These are phyloP conservation scores for Hydrolagus colliei DNA, from an alignment of 2,797 vertebrate species.

Conservation along the genomic window DNA sequence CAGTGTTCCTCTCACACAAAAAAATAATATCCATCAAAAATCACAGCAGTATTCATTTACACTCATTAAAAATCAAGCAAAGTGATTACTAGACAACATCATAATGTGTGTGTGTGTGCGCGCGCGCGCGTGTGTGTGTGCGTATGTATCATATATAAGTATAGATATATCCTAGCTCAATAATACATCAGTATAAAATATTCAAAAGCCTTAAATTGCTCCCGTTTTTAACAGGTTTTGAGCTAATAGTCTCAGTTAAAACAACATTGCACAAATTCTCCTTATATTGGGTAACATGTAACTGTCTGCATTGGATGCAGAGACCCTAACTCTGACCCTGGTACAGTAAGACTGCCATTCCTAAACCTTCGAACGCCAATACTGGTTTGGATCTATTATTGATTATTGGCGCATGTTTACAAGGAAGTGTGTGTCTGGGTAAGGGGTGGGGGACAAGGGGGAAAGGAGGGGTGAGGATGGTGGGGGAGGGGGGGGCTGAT, in stretches of 20 bases:
- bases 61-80: conserved; percentile 64
- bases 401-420: background rate
- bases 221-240: conserved; percentile 13
- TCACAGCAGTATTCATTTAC: conserved; percentile 83
- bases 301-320: background rate
- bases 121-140: conserved; percentile 60
- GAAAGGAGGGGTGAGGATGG: no score
- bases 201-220: conserved; percentile 43
- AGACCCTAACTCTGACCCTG: background rate
- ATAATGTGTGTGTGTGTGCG: conserved; percentile 63
- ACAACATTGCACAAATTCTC: conserved; percentile 28
- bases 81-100: conserved; percentile 81
- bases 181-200: conserved; percentile 48
- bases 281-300: conserved; percentile 2
- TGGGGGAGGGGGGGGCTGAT: no score
- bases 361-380: background rate
- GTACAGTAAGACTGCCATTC: conserved; percentile 1
- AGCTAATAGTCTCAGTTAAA: conserved; percentile 1
- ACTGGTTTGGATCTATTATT: background rate
- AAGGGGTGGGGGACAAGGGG: no score
- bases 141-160: conserved; percentile 55
- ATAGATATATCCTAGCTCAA: conserved; percentile 55
- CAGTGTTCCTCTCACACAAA: conserved; percentile 89
- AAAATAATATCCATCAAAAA: conserved; percentile 54
- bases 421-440: no score